Percentiles rank a stretch among this genome's conserved stretches.
phyloP scores from a whole-genome alignment of 2,888 invertebrate species.

The Phortica magna region DNA sequence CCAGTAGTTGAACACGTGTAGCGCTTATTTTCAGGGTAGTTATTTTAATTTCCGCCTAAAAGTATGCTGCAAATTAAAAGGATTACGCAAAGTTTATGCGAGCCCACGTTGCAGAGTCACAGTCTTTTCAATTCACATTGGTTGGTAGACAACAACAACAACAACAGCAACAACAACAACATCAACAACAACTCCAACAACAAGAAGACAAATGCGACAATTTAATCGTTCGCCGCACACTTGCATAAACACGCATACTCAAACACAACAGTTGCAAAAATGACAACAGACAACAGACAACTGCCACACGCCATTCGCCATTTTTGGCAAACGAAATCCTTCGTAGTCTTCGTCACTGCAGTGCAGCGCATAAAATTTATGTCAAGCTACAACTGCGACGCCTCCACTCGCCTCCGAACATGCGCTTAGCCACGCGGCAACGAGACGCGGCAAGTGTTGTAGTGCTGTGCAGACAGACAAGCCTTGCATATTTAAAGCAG shows the following conservation, averaged over 20 bases:
- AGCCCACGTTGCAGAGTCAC: constrained; percentile 4
- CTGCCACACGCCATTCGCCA: constrained; percentile 49
- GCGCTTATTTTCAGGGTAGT: constrained; percentile 52
- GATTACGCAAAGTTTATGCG: constrained; percentile 71
- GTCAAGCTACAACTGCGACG: constrained; percentile 12
- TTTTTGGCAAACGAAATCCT: constrained; percentile 35
- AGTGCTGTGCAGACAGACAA: constrained; percentile 47
- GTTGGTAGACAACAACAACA: background rate
- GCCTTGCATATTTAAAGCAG: constrained; percentile 39
- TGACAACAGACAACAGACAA: constrained; percentile 55
- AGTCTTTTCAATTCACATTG: background rate
- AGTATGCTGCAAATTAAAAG: constrained; percentile 71
- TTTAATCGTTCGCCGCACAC: constrained; percentile 66
- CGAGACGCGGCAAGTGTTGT: constrained; percentile 64
- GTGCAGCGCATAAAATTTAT: constrained; percentile 31
- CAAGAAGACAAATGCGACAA: constrained; percentile 72
- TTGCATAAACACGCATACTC: constrained; percentile 19
- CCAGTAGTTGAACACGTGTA: constrained; percentile 13
- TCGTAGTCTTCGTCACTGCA: constrained; percentile 28
- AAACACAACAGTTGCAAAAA: constrained; percentile 59
- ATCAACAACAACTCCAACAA: constrained; percentile 51
- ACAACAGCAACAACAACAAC: constrained; percentile 49
- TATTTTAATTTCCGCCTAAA: constrained; percentile 73
- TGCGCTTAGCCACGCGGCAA: constrained; percentile 30
- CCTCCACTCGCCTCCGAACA: background rate